Evolutionary conservation across 2,888 invertebrate genomes (phyloP).

Genomic region (Morpho deidamia): DNA sequence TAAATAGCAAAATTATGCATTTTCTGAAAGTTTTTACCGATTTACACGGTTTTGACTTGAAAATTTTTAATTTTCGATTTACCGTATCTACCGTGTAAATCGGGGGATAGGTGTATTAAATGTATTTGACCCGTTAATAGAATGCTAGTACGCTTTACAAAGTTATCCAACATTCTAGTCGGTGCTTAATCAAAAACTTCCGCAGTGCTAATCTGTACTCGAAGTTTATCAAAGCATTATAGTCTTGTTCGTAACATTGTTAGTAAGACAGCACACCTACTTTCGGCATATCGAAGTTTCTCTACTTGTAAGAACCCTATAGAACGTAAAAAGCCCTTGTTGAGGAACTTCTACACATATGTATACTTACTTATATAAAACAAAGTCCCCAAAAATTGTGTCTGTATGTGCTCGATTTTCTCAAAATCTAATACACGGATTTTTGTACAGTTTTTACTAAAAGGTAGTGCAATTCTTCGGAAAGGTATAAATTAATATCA

Average conservation of each 20-base stretch:
- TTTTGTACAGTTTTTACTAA: no score
- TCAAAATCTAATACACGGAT: no score
- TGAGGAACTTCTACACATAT: background rate
- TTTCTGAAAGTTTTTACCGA: no score
- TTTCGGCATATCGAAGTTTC: conserved; percentile 2
- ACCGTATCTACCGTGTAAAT: no score
- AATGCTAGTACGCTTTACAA: background rate
- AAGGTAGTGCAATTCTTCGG: no score
- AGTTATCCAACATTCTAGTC: background rate
- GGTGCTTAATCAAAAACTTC: conserved; percentile 8
- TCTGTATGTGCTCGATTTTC: background rate
- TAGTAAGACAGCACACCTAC: background rate
- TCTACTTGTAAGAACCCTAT: background rate
- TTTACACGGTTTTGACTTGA: no score
- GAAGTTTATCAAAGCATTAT: conserved; percentile 2
- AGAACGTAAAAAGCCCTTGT: background rate
- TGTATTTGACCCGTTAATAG: background rate
- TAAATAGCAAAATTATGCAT: no score
- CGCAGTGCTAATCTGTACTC: conserved; percentile 4
- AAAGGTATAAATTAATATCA: no score
- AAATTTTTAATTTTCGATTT: no score
- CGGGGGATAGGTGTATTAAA: no score
- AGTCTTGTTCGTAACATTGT: conserved; percentile 2
- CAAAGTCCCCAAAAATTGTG: background rate
- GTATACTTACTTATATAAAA: background rate